These are phyloP conservation scores for Peromyscus melanophrys DNA, from an alignment of 2,797 vertebrate genomes.

Conservation along the genomic window DNA sequence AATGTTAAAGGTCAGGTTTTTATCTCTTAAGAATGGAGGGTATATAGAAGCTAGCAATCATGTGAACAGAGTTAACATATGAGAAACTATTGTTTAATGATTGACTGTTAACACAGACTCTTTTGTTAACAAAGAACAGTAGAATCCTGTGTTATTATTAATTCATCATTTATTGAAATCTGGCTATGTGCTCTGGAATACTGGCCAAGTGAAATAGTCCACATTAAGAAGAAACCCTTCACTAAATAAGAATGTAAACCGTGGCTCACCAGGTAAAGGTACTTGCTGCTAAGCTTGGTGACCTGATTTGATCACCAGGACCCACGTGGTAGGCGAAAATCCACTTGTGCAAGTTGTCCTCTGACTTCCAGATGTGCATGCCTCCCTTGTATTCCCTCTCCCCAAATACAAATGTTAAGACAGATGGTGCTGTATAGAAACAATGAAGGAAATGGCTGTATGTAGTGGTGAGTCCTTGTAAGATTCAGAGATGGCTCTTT, in stretches of 20 bases:
- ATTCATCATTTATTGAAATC: constrained; percentile 22
- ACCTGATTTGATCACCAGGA: neutral
- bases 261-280: neutral
- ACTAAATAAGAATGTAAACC: neutral
- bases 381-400: neutral
- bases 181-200: neutral
- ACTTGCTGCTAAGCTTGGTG: neutral
- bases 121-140: neutral
- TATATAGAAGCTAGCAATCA: neutral
- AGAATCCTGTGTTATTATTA: neutral
- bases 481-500: neutral
- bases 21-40: constrained; percentile 5
- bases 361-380: neutral
- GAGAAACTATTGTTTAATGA: neutral
- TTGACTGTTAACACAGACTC: neutral
- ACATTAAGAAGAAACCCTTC: neutral
- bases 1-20: constrained; percentile 51
- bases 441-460: neutral
- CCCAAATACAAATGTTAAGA: neutral
- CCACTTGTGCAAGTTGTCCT: neutral
- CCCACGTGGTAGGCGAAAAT: neutral
- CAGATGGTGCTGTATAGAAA: neutral
- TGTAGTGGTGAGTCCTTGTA: neutral
- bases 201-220: neutral
- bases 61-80: neutral